Evolutionary conservation across 2,113 vertebrate genomes (phyloP).

Genomic region (Plecturocebus donacophilus): DNA sequence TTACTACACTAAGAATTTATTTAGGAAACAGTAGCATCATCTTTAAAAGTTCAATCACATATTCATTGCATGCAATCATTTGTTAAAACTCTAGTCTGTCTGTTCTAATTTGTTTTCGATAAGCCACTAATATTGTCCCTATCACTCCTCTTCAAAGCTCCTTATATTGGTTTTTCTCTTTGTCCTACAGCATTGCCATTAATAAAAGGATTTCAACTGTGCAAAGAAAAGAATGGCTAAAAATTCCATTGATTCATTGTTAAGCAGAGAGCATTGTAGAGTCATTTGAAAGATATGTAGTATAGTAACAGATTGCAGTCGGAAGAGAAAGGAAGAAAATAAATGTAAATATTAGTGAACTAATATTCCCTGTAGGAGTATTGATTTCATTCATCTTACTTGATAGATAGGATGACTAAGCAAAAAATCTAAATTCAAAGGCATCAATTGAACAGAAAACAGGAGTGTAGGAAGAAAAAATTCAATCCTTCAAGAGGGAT

Average conservation of each 20-base stretch:
- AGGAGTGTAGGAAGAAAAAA: constrained; percentile 61
- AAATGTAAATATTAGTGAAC: constrained; percentile 65
- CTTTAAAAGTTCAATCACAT: constrained; percentile 60
- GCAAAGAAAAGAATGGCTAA: constrained; percentile 42
- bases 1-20: constrained; percentile 53
- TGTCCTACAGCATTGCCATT: constrained; percentile 47
- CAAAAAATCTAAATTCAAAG: constrained; percentile 68
- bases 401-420: constrained; percentile 75
- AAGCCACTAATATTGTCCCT: constrained; percentile 21
- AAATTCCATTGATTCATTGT: constrained; percentile 45
- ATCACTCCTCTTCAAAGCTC: constrained; percentile 30
- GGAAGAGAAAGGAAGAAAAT: constrained; percentile 64
- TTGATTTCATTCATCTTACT: constrained; percentile 73
- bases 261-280: constrained; percentile 29
- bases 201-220: constrained; percentile 56
- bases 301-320: constrained; percentile 38
- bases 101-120: constrained; percentile 52
- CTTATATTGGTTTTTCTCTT: constrained; percentile 51
- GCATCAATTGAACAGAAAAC: constrained; percentile 62
- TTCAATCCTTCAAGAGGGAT: constrained; percentile 69
- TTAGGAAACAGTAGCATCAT: constrained; percentile 34
- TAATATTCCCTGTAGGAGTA: constrained; percentile 62
- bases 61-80: constrained; percentile 35
- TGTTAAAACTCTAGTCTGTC: constrained; percentile 50
- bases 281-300: constrained; percentile 35